A percentile compares a stretch with the other conserved stretches of the same genome.
phyloP scores from a whole-genome alignment of 53 echinoderm and acorn worm genomes.

The Apostichopus leukothele region DNA sequence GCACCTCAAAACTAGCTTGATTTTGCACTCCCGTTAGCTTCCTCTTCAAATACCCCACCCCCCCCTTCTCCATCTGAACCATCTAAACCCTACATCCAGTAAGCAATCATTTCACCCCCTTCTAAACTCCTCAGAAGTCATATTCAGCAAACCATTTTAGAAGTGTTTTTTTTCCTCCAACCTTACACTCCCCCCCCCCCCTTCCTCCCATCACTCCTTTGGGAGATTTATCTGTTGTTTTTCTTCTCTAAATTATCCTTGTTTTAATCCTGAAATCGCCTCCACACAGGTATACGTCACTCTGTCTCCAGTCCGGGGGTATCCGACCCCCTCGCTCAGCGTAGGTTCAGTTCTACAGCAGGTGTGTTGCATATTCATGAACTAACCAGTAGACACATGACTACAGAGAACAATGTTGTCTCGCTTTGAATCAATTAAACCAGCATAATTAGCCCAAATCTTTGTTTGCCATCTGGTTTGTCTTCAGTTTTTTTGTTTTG shows the following conservation, averaged over 20 bases:
- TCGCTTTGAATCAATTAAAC: not conserved
- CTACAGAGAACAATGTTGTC: not conserved
- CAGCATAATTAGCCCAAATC: not conserved
- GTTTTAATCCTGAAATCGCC: slow-evolving; percentile 16
- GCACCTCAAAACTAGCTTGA: too few relatives aligned
- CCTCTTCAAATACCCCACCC: too few relatives aligned
- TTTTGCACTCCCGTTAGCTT: too few relatives aligned
- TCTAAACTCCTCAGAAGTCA: too few relatives aligned
- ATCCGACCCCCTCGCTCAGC: slow-evolving; percentile 26
- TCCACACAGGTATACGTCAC: slow-evolving; percentile 18
- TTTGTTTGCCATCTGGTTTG: not conserved
- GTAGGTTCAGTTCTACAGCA: not conserved
- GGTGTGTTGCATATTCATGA: slow-evolving; percentile 13
- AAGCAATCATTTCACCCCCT: too few relatives aligned
- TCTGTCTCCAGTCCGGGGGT: slow-evolving; percentile 40
- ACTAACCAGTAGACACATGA: slow-evolving; percentile 22
- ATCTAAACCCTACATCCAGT: too few relatives aligned
- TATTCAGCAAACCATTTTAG: too few relatives aligned
- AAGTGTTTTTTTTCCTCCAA: too few relatives aligned
- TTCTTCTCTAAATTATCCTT: not conserved
- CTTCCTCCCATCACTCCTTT: not conserved
- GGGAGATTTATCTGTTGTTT: not conserved
- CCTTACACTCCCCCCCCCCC: not conserved
- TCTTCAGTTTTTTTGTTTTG: not conserved
- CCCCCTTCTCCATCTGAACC: too few relatives aligned